Evolutionary conservation across 2,113 vertebrate species (phyloP).

Genomic region (Pygoscelis antarcticus): DNA sequence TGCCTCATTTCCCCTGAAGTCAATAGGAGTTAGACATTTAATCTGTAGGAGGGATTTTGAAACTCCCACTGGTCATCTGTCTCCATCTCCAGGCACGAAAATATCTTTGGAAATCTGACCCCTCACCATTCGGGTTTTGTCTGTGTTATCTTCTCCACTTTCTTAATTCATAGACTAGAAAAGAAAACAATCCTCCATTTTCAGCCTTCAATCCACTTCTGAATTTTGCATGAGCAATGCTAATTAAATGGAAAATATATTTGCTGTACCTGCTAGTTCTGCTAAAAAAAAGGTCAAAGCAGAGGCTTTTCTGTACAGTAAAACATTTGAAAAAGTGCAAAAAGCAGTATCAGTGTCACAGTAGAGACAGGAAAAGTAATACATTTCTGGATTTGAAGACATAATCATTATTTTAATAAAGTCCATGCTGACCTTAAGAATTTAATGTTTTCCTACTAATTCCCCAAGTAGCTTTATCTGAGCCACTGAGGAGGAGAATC

Average conservation of each 20-base stretch:
- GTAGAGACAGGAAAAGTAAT: not conserved
- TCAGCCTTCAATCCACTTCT: not conserved
- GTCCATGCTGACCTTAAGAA: not conserved
- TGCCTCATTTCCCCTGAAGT: slow-evolving; percentile 21
- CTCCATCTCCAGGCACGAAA: not conserved
- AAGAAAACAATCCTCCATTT: not conserved
- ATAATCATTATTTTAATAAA: not conserved
- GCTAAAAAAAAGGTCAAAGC: not conserved
- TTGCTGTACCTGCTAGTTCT: not conserved
- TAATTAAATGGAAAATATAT: not conserved
- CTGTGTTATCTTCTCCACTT: not conserved
- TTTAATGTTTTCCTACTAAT: not conserved
- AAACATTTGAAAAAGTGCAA: not conserved
- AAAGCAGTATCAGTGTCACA: not conserved
- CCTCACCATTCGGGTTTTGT: not conserved
- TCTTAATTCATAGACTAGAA: not conserved
- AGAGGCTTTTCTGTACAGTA: not conserved
- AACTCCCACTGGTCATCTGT: slow-evolving; percentile 3
- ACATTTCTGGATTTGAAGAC: not conserved
- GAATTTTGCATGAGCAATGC: not conserved
- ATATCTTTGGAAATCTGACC: not conserved
- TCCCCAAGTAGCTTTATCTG: not conserved
- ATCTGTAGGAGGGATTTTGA: slow-evolving; percentile 14
- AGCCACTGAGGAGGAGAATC: not conserved
- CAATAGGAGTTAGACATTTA: slow-evolving; percentile 1